phyloP scores from a whole-genome alignment of 53 echinoderm and acorn worm genomes.

The Luidia sarsii region DNA sequence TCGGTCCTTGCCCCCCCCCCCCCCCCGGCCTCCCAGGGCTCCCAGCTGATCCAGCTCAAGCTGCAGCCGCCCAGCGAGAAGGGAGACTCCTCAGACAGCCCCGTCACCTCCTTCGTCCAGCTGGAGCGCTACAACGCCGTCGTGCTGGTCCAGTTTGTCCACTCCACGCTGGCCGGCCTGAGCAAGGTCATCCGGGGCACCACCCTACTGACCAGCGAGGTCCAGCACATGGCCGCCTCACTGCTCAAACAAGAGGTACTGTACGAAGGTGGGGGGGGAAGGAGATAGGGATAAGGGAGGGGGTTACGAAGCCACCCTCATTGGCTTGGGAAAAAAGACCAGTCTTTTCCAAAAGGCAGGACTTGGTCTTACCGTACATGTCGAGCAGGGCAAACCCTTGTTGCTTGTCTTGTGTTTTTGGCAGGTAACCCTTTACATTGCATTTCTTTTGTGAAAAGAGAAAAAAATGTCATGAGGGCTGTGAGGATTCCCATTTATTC shows the following conservation, averaged over 20 bases:
- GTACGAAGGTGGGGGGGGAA: not conserved
- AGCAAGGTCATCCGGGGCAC: slow-evolving; percentile 96
- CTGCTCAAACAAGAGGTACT: slow-evolving; percentile 96
- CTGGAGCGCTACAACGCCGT: slow-evolving; percentile 91
- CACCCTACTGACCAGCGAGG: slow-evolving; percentile 91
- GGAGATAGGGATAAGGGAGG: too few relatives aligned
- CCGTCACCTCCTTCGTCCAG: slow-evolving; percentile 91
- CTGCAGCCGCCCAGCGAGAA: slow-evolving; percentile 85
- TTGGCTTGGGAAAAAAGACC: too few relatives aligned
- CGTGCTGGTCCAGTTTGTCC: slow-evolving; percentile 92
- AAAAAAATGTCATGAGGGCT: too few relatives aligned
- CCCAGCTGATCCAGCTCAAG: slow-evolving; percentile 87
- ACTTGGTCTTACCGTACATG: too few relatives aligned
- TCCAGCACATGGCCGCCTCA: slow-evolving; percentile 73
- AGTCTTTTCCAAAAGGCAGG: too few relatives aligned
- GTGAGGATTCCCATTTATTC: too few relatives aligned
- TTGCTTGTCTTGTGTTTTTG: too few relatives aligned
- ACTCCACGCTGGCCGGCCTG: slow-evolving; percentile 90
- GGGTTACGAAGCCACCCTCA: too few relatives aligned
- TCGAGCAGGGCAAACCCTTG: too few relatives aligned
- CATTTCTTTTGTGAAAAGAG: too few relatives aligned
- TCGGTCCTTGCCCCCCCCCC: too few relatives aligned
- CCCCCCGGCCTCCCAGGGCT: slow-evolving; percentile 68
- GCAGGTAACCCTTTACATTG: too few relatives aligned
- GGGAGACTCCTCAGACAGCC: slow-evolving; percentile 62